A percentile compares a stretch with the other conserved stretches of the same genome.
Evolutionary conservation across 2,797 vertebrate species (phyloP).

Genomic region (Cirrhinus molitorella): DNA sequence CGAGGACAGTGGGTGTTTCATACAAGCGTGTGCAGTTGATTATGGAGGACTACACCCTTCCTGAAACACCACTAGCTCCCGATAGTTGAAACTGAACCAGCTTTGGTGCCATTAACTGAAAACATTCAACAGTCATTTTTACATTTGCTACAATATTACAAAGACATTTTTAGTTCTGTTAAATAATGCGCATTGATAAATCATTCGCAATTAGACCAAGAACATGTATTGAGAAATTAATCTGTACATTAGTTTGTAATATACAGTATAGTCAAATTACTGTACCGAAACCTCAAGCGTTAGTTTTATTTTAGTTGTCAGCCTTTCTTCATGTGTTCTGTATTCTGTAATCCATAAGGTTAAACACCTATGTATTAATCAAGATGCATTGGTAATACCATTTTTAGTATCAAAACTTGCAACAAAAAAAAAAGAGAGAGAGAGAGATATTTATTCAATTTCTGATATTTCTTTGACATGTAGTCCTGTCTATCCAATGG

Average conservation of each 20-base stretch:
- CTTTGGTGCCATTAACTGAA: background rate
- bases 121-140: background rate
- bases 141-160: background rate
- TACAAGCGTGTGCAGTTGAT: background rate
- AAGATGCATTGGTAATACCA: background rate
- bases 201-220: background rate
- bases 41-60: conserved; percentile 5
- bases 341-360: background rate
- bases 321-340: background rate
- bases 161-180: background rate
- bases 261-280: background rate
- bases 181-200: background rate
- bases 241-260: background rate
- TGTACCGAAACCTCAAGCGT: conserved; percentile 19
- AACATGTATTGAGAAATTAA: background rate
- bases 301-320: background rate
- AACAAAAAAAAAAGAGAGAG: background rate
- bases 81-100: background rate
- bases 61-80: background rate
- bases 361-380: background rate
- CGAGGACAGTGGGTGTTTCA: background rate
- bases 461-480: background rate
- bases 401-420: background rate
- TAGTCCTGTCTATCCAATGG: background rate
- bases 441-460: background rate